phyloP scores from a whole-genome alignment of 2,113 vertebrate species.

The Deroptyus accipitrinus region DNA sequence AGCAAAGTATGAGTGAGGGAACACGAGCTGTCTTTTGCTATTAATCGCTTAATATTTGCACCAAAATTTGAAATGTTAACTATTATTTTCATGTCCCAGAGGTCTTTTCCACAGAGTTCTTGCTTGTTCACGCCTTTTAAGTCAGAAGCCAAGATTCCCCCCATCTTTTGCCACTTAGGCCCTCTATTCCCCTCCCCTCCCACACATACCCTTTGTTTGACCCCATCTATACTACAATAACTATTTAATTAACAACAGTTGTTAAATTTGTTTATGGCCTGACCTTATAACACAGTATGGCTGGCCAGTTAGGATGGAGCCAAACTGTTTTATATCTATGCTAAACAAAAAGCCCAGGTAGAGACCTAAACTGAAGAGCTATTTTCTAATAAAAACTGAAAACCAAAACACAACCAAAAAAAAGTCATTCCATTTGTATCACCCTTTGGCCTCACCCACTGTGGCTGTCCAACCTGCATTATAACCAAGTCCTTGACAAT shows the following conservation, averaged over 20 bases:
- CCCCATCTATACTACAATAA: constrained; percentile 58
- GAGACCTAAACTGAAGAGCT: not conserved
- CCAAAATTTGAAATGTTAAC: not conserved
- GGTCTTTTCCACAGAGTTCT: constrained; percentile 25
- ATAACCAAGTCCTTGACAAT: not conserved
- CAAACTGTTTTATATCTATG: constrained; percentile 36
- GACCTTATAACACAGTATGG: constrained; percentile 45
- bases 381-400: not conserved
- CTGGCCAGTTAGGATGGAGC: constrained; percentile 45
- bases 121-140: constrained; percentile 48
- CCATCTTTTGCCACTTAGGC: constrained; percentile 45
- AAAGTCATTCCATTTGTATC: not conserved
- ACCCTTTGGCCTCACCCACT: not conserved
- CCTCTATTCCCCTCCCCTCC: constrained; percentile 35
- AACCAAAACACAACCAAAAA: not conserved
- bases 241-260: constrained; percentile 68
- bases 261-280: constrained; percentile 65
- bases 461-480: not conserved
- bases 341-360: constrained; percentile 27
- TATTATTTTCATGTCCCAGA: constrained; percentile 36
- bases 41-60: constrained; percentile 38
- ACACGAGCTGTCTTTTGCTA: not conserved
- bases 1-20: not conserved
- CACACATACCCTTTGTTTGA: constrained; percentile 59
- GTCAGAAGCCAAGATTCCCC: constrained; percentile 17